Percentiles rank a stretch among this genome's conserved stretches.
Conservation (phyloP, 1,140 invertebrate genomes). For the Cephus cinctus region DNA sequence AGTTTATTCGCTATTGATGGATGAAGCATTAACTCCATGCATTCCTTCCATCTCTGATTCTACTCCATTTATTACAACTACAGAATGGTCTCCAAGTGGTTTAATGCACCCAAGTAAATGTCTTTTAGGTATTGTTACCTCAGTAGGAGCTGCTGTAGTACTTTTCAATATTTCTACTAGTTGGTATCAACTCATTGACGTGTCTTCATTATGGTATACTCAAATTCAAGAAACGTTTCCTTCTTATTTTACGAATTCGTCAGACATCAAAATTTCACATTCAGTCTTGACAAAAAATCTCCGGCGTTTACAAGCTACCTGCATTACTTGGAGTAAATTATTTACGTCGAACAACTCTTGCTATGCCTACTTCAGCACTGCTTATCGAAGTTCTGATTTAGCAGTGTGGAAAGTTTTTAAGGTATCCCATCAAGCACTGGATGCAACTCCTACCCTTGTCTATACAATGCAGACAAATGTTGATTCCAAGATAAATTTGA, state of each 20-base stretch:
- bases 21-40: slow-evolving; percentile 38
- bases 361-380: slow-evolving; percentile 41
- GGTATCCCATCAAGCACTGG: too few species aligned
- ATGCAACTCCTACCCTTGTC: too few species aligned
- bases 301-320: slow-evolving; percentile 33
- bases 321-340: slow-evolving; percentile 42
- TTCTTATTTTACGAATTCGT: too few species aligned
- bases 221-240: neutral
- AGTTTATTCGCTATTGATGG: slow-evolving; percentile 38
- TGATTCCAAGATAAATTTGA: slow-evolving; percentile 28
- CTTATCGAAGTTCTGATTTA: slow-evolving; percentile 40
- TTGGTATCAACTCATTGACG: too few species aligned
- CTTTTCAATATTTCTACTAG: too few species aligned
- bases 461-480: too few species aligned
- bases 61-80: slow-evolving; percentile 27
- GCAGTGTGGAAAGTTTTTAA: slow-evolving; percentile 39
- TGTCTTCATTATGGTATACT: too few species aligned
- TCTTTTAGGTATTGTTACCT: slow-evolving; percentile 39
- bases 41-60: slow-evolving; percentile 25
- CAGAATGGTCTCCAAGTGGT: slow-evolving; percentile 44
- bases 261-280: neutral
- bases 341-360: slow-evolving; percentile 9
- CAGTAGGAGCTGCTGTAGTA: slow-evolving; percentile 41
- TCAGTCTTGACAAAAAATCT: slow-evolving; percentile 19
- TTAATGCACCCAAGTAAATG: slow-evolving; percentile 38